Conservation (phyloP, 37 sponge, comb jelly and placozoan species). For the Cliona cf. orientalis region DNA sequence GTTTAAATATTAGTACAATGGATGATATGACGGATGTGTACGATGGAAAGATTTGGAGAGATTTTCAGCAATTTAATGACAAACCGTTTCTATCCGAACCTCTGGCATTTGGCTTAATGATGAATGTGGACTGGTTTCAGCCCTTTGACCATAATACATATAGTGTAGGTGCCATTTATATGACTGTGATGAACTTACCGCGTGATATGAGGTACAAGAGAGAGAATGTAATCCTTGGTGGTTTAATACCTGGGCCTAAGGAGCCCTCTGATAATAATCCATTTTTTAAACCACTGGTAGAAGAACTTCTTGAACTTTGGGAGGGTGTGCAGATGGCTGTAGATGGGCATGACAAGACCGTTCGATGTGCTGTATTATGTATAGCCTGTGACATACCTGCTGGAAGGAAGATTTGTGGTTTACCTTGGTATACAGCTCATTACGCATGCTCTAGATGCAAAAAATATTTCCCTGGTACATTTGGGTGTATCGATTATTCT, state of each 20-base stretch:
- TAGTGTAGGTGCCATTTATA: constrained; percentile 30
- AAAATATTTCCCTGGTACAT: neutral
- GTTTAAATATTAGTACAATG: neutral
- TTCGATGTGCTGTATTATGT: constrained; percentile 39
- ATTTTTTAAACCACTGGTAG: constrained; percentile 31
- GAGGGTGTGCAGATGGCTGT: neutral
- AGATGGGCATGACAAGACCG: neutral
- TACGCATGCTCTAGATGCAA: constrained; percentile 28
- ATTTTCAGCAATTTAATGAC: neutral
- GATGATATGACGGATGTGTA: constrained; percentile 11
- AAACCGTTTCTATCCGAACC: constrained; percentile 6
- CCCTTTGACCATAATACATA: constrained; percentile 19
- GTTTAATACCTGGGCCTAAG: constrained; percentile 38
- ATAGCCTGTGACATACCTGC: constrained; percentile 49
- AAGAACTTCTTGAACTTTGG: constrained; percentile 28
- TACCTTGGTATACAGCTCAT: constrained; percentile 25
- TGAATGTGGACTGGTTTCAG: constrained; percentile 49
- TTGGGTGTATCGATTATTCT: constrained; percentile 3
- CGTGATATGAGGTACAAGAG: neutral
- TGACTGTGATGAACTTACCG: constrained; percentile 24
- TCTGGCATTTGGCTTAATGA: neutral
- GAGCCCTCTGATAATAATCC: constrained; percentile 27
- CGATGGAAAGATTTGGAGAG: constrained; percentile 38
- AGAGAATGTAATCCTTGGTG: constrained; percentile 26
- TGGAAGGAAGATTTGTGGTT: constrained; percentile 49